Evolutionary conservation across 2,888 invertebrate species (phyloP).

Genomic region (Pristionchus maxplancki): DNA sequence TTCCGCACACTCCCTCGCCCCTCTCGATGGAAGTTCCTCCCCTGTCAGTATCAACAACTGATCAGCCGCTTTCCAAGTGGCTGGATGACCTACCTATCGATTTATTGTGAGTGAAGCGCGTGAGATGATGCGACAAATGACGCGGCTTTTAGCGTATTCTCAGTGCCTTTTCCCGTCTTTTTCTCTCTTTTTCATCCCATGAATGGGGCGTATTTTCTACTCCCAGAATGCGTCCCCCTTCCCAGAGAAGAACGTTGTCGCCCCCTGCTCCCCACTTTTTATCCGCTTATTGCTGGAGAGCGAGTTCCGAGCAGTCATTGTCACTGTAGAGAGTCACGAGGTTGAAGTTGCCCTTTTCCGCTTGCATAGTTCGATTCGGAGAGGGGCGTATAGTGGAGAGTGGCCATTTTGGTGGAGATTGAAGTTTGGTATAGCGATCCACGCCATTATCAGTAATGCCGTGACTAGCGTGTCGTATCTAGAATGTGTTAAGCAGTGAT

Average conservation of each 20-base stretch:
- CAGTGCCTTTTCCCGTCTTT: not conserved
- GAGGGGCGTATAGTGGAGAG: too few species aligned
- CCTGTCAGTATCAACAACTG: conserved; percentile 1
- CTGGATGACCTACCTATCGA: not conserved
- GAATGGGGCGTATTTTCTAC: not conserved
- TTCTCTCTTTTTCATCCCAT: not conserved
- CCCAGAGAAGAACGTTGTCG: not conserved
- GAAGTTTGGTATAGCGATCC: too few species aligned
- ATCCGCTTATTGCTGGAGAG: not conserved
- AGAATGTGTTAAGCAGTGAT: too few species aligned
- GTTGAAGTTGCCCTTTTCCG: not conserved
- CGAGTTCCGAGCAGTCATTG: not conserved
- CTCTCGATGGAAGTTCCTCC: not conserved
- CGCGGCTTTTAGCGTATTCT: not conserved
- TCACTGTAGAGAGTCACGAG: not conserved
- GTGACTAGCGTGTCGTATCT: too few species aligned
- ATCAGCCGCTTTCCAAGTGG: not conserved
- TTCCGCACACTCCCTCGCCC: not conserved
- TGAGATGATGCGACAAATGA: not conserved
- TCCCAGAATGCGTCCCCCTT: not conserved
- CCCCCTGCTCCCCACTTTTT: not conserved
- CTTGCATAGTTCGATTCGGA: not conserved
- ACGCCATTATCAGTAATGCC: too few species aligned
- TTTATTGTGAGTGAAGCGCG: not conserved
- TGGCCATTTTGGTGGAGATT: too few species aligned